These are phyloP conservation scores for Ormyrus thymus DNA, from an alignment of 2,888 invertebrate genomes.

Conservation along the genomic window DNA sequence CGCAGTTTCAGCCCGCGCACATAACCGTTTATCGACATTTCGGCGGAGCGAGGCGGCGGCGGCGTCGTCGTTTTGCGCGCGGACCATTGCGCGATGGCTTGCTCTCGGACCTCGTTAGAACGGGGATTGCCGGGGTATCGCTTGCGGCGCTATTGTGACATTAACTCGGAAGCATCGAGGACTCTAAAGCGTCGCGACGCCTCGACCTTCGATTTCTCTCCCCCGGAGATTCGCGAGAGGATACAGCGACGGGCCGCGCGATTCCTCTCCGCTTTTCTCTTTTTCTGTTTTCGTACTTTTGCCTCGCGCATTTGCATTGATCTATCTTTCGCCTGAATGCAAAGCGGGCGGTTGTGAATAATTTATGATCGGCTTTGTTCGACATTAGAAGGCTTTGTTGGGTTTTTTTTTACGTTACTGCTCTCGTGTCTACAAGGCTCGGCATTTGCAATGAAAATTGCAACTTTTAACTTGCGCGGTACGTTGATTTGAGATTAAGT, in stretches of 20 bases:
- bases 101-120: slow-evolving; percentile 15
- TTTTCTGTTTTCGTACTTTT: too few relatives aligned
- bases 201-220: slow-evolving; percentile 21
- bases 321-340: too few relatives aligned
- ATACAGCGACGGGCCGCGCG: background rate
- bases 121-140: slow-evolving; percentile 13
- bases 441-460: too few relatives aligned
- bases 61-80: background rate
- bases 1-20: slow-evolving; percentile 34
- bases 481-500: too few relatives aligned
- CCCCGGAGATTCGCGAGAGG: background rate
- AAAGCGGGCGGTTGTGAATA: too few relatives aligned
- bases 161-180: background rate
- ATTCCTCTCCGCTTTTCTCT: background rate
- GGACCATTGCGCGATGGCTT: too few relatives aligned
- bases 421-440: too few relatives aligned
- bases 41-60: slow-evolving; percentile 39
- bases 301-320: too few relatives aligned
- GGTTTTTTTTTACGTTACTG: too few relatives aligned
- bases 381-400: too few relatives aligned
- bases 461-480: too few relatives aligned
- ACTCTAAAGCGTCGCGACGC: background rate
- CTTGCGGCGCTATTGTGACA: background rate
- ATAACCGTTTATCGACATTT: slow-evolving; percentile 57
- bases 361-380: too few relatives aligned